A percentile compares a stretch with the other conserved stretches of the same genome.
Evolutionary conservation across 1,140 invertebrate species (phyloP).

Genomic region (Brachionus asplanchnoidis): DNA sequence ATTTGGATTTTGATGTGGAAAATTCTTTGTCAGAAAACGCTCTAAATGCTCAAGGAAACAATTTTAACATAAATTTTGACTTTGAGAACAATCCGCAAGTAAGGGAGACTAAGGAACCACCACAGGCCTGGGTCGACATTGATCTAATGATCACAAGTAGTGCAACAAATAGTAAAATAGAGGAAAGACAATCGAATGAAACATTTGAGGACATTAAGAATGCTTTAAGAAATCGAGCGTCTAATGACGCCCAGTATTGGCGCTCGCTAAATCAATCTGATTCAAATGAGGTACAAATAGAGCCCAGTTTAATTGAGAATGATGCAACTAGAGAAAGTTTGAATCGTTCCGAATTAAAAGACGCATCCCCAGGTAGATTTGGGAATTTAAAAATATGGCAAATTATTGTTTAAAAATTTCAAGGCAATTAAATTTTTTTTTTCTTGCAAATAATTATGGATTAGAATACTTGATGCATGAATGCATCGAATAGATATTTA

Average conservation of each 20-base stretch:
- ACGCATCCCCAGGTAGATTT: not conserved
- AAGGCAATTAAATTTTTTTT: not conserved
- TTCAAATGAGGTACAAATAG: not conserved
- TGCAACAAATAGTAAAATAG: constrained; percentile 27
- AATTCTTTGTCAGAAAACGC: not conserved
- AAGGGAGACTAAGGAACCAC: not conserved
- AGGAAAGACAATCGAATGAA: constrained; percentile 4
- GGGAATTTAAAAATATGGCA: not conserved
- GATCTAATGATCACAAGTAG: constrained; percentile 35
- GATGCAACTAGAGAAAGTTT: constrained; percentile 6
- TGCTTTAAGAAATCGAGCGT: not conserved
- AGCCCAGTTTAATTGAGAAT: constrained; percentile 3
- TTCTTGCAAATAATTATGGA: not conserved
- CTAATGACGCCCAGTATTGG: not conserved
- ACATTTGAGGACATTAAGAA: not conserved
- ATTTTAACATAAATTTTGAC: constrained; percentile 39
- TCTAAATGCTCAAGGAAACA: not conserved
- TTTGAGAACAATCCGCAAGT: constrained; percentile 4
- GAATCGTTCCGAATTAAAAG: not conserved
- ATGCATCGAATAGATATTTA: not conserved
- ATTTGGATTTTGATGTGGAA: constrained; percentile 29
- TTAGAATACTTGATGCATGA: not conserved
- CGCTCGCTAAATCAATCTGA: not conserved
- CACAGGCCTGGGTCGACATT: constrained; percentile 18
- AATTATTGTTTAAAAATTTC: not conserved